Evolutionary conservation across 2,797 vertebrate species (phyloP).

Genomic region (Takifugu rubripes): DNA sequence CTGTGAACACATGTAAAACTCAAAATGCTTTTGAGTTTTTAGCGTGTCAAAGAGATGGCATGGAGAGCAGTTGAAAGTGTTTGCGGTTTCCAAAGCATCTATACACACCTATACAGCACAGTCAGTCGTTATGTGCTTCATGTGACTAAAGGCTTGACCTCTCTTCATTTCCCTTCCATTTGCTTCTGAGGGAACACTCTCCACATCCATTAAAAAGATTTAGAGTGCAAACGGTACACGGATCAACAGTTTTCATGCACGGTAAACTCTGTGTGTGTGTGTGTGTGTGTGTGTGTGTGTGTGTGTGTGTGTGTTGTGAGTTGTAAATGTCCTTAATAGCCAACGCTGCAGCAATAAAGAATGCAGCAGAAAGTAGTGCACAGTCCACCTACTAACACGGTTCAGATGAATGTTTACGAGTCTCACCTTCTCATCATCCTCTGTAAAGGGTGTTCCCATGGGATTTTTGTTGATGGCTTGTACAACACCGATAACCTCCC

Average conservation of each 20-base stretch:
- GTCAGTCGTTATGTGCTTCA: slow-evolving; percentile 22
- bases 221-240: slow-evolving; percentile 28
- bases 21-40: slow-evolving; percentile 3
- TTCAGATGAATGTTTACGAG: background rate
- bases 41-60: slow-evolving; percentile 9
- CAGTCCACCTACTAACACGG: background rate
- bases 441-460: slow-evolving; percentile 75
- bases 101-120: slow-evolving; percentile 14
- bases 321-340: slow-evolving; percentile 30
- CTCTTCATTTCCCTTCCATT: slow-evolving; percentile 24
- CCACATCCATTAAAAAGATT: slow-evolving; percentile 48
- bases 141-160: slow-evolving; percentile 31
- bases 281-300: slow-evolving; percentile 11
- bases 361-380: slow-evolving; percentile 4
- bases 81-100: slow-evolving; percentile 17
- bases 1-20: slow-evolving; percentile 14
- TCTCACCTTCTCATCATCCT: slow-evolving; percentile 81
- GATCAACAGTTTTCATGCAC: slow-evolving; percentile 11
- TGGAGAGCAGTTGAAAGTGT: slow-evolving; percentile 16
- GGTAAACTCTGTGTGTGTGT: slow-evolving; percentile 1
- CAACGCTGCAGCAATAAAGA: slow-evolving; percentile 23
- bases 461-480: slow-evolving; percentile 83
- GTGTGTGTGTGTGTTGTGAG: slow-evolving; percentile 10
- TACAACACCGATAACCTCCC: slow-evolving; percentile 80
- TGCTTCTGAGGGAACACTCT: slow-evolving; percentile 35